A percentile compares a stretch with the other conserved stretches of the same genome.
Conservation (phyloP, 1,140 invertebrate genomes). For the Drosophila kurseongensis region DNA sequence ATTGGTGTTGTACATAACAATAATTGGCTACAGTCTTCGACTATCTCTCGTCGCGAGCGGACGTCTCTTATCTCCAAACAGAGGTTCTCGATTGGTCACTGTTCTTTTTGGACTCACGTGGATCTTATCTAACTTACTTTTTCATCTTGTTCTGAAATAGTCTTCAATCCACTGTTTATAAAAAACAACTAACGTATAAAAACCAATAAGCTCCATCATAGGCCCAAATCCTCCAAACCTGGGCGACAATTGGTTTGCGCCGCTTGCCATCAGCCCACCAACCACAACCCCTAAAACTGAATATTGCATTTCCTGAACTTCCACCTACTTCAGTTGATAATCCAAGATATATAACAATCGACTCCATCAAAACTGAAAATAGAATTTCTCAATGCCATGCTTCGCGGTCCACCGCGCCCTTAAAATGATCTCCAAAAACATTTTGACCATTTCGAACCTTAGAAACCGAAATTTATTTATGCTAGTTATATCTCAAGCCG, state of each 20-base stretch:
- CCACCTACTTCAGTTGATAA: no score
- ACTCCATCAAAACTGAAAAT: background rate
- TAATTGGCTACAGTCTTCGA: background rate
- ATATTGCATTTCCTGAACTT: no score
- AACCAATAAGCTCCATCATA: background rate
- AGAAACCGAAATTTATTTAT: background rate
- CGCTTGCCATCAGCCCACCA: background rate
- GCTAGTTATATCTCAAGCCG: background rate
- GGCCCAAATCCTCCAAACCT: background rate
- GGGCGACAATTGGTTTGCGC: constrained; percentile 10
- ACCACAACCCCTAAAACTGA: no score
- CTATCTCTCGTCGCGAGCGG: constrained; percentile 1
- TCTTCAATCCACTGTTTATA: background rate
- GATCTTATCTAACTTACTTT: background rate
- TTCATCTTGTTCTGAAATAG: background rate
- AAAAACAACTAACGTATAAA: background rate
- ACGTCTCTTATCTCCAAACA: background rate
- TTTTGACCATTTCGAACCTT: background rate
- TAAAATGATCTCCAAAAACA: constrained; percentile 11
- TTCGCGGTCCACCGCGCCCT: background rate
- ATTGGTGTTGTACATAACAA: no score
- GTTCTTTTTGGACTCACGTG: constrained; percentile 4
- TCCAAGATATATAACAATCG: background rate
- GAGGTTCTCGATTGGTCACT: background rate
- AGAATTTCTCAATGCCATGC: constrained; percentile 10